phyloP scores from a whole-genome alignment of 2,888 invertebrate genomes.

The Silvanus unidentatus region DNA sequence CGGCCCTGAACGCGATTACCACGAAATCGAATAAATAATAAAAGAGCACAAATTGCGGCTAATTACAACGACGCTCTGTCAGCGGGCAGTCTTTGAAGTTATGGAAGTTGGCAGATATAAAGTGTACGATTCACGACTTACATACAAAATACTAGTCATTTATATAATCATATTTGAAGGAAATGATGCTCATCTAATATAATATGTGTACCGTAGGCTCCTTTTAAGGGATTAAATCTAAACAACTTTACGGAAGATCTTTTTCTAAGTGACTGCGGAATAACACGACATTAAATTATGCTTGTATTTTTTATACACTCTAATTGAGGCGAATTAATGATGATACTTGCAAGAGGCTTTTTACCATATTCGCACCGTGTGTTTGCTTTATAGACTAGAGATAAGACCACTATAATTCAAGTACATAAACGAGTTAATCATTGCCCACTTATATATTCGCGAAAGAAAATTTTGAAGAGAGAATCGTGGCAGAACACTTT shows the following conservation, averaged over 20 bases:
- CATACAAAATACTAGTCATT: background rate
- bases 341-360: background rate
- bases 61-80: constrained; percentile 20
- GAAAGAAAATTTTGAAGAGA: no score
- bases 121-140: constrained; percentile 14
- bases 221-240: constrained; percentile 4
- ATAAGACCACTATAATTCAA: no score
- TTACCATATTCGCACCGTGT: constrained; percentile 1
- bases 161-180: constrained; percentile 7
- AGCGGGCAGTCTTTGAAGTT: constrained; percentile 16
- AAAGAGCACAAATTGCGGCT: constrained; percentile 13
- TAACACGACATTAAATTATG: constrained; percentile 4
- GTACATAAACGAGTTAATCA: no score
- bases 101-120: constrained; percentile 19
- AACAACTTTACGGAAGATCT: constrained; percentile 3
- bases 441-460: no score
- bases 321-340: constrained; percentile 4
- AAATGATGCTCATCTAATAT: constrained; percentile 4
- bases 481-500: no score
- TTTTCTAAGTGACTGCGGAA: background rate
- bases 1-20: no score
- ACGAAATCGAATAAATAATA: background rate
- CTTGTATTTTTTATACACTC: constrained; percentile 1
- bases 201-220: constrained; percentile 1
- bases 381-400: no score